Conservation (phyloP, 2,888 invertebrate species). For the Physocephala rufipes region DNA sequence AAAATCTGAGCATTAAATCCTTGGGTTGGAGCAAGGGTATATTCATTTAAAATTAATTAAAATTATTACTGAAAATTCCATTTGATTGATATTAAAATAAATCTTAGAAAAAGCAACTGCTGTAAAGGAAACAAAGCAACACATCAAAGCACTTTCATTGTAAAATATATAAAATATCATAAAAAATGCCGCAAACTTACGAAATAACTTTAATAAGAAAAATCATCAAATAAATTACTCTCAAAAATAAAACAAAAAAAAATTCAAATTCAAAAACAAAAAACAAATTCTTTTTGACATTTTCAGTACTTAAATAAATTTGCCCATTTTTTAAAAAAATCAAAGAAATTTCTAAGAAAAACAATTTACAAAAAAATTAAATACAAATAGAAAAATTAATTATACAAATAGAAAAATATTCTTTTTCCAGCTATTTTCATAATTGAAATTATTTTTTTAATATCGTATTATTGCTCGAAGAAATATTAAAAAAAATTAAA, state of each 20-base stretch:
- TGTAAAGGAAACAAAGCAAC: neutral
- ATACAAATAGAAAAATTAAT: slow-evolving; percentile 16
- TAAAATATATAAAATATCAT: slow-evolving; percentile 30
- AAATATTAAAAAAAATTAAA: neutral
- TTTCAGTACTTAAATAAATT: slow-evolving; percentile 30
- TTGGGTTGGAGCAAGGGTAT: neutral
- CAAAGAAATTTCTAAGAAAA: slow-evolving; percentile 7
- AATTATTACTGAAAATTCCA: neutral
- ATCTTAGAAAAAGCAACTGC: neutral
- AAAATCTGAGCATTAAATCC: too few species aligned
- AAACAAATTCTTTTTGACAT: slow-evolving; percentile 30
- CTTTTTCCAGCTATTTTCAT: slow-evolving; percentile 45
- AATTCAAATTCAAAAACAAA: slow-evolving; percentile 15
- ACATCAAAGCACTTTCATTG: too few species aligned
- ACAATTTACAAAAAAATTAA: slow-evolving; percentile 18
- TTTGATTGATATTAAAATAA: neutral
- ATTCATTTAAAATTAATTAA: neutral
- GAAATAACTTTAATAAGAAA: slow-evolving; percentile 46
- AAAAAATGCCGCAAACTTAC: slow-evolving; percentile 41
- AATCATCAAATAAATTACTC: slow-evolving; percentile 40
- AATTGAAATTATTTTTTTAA: slow-evolving; percentile 49
- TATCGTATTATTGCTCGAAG: slow-evolving; percentile 46
- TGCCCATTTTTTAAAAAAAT: slow-evolving; percentile 28
- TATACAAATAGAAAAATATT: slow-evolving; percentile 34
- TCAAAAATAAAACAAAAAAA: slow-evolving; percentile 36